Evolutionary conservation across 1,140 invertebrate species (phyloP).

Genomic region (Riptortus pedestris): DNA sequence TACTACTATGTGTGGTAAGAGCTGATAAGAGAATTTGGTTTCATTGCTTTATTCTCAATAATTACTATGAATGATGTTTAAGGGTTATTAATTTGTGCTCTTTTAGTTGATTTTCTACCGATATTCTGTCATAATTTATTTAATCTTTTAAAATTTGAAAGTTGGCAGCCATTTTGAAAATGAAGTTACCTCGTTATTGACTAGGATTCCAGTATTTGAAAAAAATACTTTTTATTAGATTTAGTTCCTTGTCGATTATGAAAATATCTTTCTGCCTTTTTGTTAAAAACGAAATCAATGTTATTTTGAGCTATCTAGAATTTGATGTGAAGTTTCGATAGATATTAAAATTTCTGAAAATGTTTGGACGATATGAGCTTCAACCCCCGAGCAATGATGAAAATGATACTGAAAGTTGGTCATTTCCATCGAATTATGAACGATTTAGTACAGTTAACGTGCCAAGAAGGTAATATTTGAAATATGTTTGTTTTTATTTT

Average conservation of each 20-base stretch:
- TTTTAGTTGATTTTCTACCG: no score
- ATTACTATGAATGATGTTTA: no score
- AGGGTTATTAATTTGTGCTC: no score
- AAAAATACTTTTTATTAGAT: background rate
- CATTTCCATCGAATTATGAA: conserved; percentile 1
- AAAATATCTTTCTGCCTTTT: background rate
- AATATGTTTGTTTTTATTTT: background rate
- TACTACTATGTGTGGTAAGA: no score
- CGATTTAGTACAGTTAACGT: background rate
- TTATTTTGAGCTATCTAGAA: background rate
- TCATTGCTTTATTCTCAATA: no score
- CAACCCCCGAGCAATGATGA: background rate
- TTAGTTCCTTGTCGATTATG: background rate
- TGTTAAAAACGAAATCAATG: no score
- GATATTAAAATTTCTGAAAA: background rate
- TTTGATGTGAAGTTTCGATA: background rate
- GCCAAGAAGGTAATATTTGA: conserved; percentile 4
- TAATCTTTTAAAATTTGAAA: no score
- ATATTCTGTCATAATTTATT: no score
- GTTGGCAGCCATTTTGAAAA: conserved; percentile 8
- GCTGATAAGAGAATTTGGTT: no score
- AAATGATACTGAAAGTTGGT: conserved; percentile 7
- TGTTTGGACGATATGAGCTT: background rate
- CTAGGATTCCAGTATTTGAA: background rate
- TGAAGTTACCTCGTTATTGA: background rate